Base-by-base conservation (phyloP, 1,140 invertebrate genomes). In the Drosophila asahinai region DNA sequence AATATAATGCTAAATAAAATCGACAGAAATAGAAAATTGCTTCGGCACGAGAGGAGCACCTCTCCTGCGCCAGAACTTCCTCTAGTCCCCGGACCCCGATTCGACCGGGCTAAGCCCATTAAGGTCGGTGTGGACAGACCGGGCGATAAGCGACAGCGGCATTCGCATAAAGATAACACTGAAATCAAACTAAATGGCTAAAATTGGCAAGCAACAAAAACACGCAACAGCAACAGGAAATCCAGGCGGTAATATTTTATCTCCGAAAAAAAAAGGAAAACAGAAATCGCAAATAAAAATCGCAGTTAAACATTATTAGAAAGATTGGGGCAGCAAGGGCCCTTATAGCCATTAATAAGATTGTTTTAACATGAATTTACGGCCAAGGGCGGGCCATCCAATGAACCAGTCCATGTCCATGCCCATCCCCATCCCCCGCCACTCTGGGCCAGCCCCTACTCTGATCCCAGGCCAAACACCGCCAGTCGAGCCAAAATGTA, bases 171-270 rank as follows among this genome's bases (percentile, higher is more conserved):
- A 90, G 84, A 89, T 89, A 89, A 90, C 81, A 47, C 59, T 42
- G 68, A 90, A 89, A 89, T 89, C 84, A 89, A 89, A 89, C 84
- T 89, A 89, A 90, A 89, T 89, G 81, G 86, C 84, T 84, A 90
- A 90, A 89, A 89, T 89, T 89, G 86, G 84, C 86, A 78, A 45
- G 49, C 68, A 71, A 59, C 65, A 70, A 77, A 42, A 47, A 30
- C 66, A 63, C 54, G 52, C 81, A 55, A 71, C 62, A 77, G 86
- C 84, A 84, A 89, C 77, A 87, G 83, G 84, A 87, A 89, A 89
- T 78, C 74, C 66, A 84, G 54, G 52, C 73, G 73, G 67, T 68
- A 77, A 89, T 87, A 83, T 81, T 81, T 81, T 81, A 81, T 81
- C 79, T 8, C 30, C 55, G n/a, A n/a, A 73, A 61, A 64, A 42